Evolutionary conservation across 2,797 vertebrate species (phyloP), one percentile per base, ranked within the genome.

Genomic region (Melanotaenia nigrans): DNA sequence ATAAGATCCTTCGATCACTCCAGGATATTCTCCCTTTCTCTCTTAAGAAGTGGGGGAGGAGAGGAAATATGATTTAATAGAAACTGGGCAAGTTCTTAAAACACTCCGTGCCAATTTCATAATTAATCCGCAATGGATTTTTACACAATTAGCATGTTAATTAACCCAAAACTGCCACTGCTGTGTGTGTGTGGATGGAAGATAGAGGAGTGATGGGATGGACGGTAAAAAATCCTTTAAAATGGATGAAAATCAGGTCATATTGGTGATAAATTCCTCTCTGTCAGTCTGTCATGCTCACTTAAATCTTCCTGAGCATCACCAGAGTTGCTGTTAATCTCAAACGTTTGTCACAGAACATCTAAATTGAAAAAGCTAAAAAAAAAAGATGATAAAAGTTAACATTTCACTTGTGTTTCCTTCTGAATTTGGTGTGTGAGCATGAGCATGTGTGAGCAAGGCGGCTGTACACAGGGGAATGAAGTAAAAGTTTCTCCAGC

Each of bases 31-130:
- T 45, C 40, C 40, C 16, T 16, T 18, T 61, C 18, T 54, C 71
- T 13, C 10, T 38, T 11, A 28, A 1, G 0, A 33, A 22, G 57
- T 16, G 60, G 40, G 45, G n/a, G 67, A 5, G 45, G 61, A 45
- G 1, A 30, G 20, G 22, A 30, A 75, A 77, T 32, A 75, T 71
- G 66, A 77, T 75, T 70, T 65, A 85, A 74, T 57, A 72, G 38
- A 67, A 83, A 66, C 45, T 36, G 70, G 61, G 76, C 53, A 82
- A 36, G 45, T 56, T 62, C 58, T 85, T 84, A 70, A 92, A 92
- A 92, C 92, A 93, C 92, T 93, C 90, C 86, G 87, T 82, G 85
- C 90, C 85, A 87, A 87, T 91, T 92, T 90, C 90, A 91, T 93
- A 93, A 94, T 94, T 93, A 93, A 92, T 91, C 92, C 83, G 82